These are phyloP conservation scores for Diaperis boleti DNA, from an alignment of 2,888 invertebrate species.

Conservation along the genomic window DNA sequence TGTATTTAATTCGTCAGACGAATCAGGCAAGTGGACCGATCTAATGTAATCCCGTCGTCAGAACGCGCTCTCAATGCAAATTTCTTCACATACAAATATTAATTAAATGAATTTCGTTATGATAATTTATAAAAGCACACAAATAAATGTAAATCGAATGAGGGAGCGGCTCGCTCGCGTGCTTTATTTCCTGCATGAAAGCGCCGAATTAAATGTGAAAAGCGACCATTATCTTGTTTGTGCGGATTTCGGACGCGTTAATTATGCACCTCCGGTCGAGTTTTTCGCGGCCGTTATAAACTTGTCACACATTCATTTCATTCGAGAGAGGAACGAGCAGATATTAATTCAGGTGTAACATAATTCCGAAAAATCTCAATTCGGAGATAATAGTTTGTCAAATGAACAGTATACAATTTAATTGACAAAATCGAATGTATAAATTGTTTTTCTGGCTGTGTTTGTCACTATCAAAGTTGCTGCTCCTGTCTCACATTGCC, in stretches of 20 bases:
- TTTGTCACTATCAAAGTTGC: too few relatives aligned
- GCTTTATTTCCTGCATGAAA: constrained; percentile 19
- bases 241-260: constrained; percentile 25
- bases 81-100: constrained; percentile 20
- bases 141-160: constrained; percentile 34
- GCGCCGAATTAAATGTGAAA: constrained; percentile 21
- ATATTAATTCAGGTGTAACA: too few relatives aligned
- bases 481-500: too few relatives aligned
- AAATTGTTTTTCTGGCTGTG: too few relatives aligned
- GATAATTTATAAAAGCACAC: constrained; percentile 28
- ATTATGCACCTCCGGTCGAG: constrained; percentile 35
- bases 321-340: constrained; percentile 46
- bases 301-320: constrained; percentile 49
- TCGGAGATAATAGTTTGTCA: too few relatives aligned
- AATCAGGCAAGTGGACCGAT: too few relatives aligned
- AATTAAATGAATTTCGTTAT: constrained; percentile 29
- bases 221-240: constrained; percentile 30
- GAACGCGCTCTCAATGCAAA: constrained; percentile 21
- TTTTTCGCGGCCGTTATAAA: constrained; percentile 48
- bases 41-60: constrained; percentile 19
- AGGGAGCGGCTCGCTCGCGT: neutral
- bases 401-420: too few relatives aligned
- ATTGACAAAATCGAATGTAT: too few relatives aligned
- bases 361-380: too few relatives aligned
- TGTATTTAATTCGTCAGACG: too few relatives aligned